Base-by-base conservation (phyloP, 2,797 vertebrate genomes). In the Calcarius lapponicus region DNA sequence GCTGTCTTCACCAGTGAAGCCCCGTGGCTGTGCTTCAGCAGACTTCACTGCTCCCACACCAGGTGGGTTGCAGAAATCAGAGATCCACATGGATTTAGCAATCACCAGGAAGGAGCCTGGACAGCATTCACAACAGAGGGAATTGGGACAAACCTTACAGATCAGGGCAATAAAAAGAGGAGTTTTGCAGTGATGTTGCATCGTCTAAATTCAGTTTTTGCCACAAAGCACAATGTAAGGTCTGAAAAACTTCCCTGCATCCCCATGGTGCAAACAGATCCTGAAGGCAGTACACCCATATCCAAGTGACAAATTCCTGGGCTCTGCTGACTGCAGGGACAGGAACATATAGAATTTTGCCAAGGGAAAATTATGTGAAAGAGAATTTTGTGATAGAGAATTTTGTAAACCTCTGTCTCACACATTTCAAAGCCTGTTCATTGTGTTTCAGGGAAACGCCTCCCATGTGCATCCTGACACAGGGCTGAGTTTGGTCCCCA, bases 381-480 rank as follows among this genome's bases (percentile, higher is more conserved):
- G 40, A 57, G 53, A 4, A 2, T 76, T 50, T 29, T 4, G 2
- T 2, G 26, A 34, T 7, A 34, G 40, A 58, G 54, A 72, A 43
- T 15, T 53, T 17, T 24, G 11, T 15, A 21, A 38, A 45, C 6
- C 7, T 43, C 36, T 36, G 29, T 12, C 32, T 17, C 38, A 29
- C 26, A 5, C 4, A 2, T 36, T 73, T 62, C 71, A 76, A 62
- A 75, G 50, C 18, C 47, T 58, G 18, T 13, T 89, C 57, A 22
- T 47, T 42, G 34, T 25, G 11, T 40, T 87, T 53, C 67, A 65
- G 80, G 48, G 48, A 36, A 72, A 54, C n/a, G 28, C 7, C 24
- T 90, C 31, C 45, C 6, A 5, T 17, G 50, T 51, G 43, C 40
- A 16, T 36, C 36, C 13, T 8, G 62, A 24, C 0, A 0, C 40